Evolutionary conservation across 2,113 vertebrate genomes (phyloP), one percentile per base, ranked within the genome.

Genomic region (Takifugu flavidus): DNA sequence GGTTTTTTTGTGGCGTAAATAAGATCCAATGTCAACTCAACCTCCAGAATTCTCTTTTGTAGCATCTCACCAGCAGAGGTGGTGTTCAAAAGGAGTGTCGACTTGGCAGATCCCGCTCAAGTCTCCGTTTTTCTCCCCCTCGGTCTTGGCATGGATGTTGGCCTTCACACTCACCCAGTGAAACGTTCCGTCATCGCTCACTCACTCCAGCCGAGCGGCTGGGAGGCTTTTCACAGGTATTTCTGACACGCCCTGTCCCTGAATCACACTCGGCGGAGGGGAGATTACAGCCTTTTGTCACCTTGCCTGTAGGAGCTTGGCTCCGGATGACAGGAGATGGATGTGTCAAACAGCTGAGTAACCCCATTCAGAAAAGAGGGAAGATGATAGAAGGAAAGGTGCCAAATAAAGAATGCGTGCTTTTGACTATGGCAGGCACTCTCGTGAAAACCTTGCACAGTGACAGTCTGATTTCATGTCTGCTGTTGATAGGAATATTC

Each of bases 241-340:
- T 85, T 86, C 67, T 75, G 87, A 85, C 89, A 87, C 87, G 75
- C 86, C 84, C 85, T 65, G 72, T 72, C 74, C 68, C 81, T 77
- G 84, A 86, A 82, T 76, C 80, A 71, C 74, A 76, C 76, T 65
- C 34, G 0, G 67, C 68, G 50, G 76, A 25, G 8, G 47, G 56
- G 73, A 88, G 87, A 89, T 90, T 87, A 87, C 79, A 87, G 84
- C 74, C 83, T 90, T 83, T 86, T 89, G 88, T 86, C 86, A 83
- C 83, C 83, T 82, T 61, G 77, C 76, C 76, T 84, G 77, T 82
- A 75, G 72, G 67, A 84, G 87, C 64, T 52, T 20, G 53, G 74
- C 65, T 74, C 20, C 0, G 64, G 72, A 61, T 80, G 78, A 86
- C 80, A 79, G 58, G 75, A 82, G 76, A 80, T 51, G 78, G 72